Percentiles rank a stretch among this genome's conserved stretches.
Evolutionary conservation across 2,797 vertebrate species (phyloP).

Genomic region (Tapera naevia): DNA sequence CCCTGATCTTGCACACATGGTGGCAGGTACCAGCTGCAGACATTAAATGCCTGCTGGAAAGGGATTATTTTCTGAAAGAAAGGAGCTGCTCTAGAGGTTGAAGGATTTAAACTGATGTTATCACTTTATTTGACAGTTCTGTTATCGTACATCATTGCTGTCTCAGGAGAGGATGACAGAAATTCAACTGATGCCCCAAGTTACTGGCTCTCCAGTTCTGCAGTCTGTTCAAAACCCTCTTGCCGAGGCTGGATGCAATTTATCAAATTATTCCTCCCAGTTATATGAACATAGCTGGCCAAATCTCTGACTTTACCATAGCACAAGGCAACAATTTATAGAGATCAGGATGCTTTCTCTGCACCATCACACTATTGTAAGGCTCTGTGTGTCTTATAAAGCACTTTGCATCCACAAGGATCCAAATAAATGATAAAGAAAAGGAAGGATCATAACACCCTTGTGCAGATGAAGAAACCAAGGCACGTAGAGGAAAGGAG

Average conservation of each 20-base stretch:
- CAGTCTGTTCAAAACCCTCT: not conserved
- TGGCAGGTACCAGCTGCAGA: not conserved
- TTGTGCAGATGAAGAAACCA: not conserved
- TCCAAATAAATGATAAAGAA: not conserved
- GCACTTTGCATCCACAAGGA: not conserved
- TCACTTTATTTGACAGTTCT: conserved; percentile 10
- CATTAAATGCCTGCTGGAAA: not conserved
- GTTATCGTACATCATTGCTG: not conserved
- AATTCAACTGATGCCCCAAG: not conserved
- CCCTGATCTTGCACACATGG: not conserved
- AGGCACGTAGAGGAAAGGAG: not conserved
- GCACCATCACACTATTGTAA: not conserved
- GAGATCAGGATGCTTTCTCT: not conserved
- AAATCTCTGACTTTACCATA: not conserved
- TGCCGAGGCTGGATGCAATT: not conserved
- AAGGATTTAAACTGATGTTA: conserved; percentile 14
- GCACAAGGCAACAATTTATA: not conserved
- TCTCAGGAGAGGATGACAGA: not conserved
- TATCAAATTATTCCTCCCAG: not conserved
- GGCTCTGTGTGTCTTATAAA: not conserved
- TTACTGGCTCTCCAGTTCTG: not conserved
- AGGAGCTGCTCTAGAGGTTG: not conserved
- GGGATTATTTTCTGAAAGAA: conserved; percentile 29
- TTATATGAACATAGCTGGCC: not conserved
- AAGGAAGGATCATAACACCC: not conserved